A percentile compares a stretch with the other conserved stretches of the same genome.
These are phyloP conservation scores for Apistogramma diplotaenia DNA, from an alignment of 2,113 vertebrate genomes.

Conservation along the genomic window DNA sequence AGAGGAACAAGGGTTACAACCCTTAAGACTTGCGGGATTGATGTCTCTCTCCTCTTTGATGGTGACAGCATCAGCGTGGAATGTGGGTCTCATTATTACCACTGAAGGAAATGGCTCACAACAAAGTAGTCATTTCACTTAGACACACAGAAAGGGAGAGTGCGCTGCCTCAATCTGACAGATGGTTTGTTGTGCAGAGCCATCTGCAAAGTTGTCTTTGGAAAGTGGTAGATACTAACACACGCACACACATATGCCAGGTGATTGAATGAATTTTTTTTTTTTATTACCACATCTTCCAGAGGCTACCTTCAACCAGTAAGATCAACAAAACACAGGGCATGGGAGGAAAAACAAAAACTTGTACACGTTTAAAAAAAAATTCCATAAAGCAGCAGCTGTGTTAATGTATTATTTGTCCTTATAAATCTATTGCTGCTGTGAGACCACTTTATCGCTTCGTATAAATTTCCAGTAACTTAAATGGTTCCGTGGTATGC, in stretches of 20 bases:
- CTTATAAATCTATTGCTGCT: too few species aligned
- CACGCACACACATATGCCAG: not conserved
- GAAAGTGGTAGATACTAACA: not conserved
- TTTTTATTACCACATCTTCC: not conserved
- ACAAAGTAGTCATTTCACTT: constrained; percentile 16
- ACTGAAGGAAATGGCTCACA: not conserved
- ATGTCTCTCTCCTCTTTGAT: constrained; percentile 4
- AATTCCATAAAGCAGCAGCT: too few species aligned
- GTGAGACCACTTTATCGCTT: too few species aligned
- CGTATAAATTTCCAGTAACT: too few species aligned
- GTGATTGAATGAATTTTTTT: not conserved
- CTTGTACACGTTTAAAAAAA: too few species aligned
- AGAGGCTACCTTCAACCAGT: too few species aligned
- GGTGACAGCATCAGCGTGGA: constrained; percentile 18
- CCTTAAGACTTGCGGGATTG: not conserved
- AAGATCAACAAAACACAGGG: not conserved
- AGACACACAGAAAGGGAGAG: not conserved
- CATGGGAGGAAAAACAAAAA: not conserved
- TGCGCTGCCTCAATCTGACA: not conserved
- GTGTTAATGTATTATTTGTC: too few species aligned
- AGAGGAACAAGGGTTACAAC: not conserved
- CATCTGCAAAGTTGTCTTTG: not conserved
- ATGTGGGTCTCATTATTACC: constrained; percentile 34
- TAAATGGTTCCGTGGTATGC: not conserved
- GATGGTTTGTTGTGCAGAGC: not conserved